A percentile compares a stretch with the other conserved stretches of the same genome.
These are phyloP conservation scores for Procavia capensis DNA, from an alignment of 2,113 vertebrate genomes.

Conservation along the genomic window DNA sequence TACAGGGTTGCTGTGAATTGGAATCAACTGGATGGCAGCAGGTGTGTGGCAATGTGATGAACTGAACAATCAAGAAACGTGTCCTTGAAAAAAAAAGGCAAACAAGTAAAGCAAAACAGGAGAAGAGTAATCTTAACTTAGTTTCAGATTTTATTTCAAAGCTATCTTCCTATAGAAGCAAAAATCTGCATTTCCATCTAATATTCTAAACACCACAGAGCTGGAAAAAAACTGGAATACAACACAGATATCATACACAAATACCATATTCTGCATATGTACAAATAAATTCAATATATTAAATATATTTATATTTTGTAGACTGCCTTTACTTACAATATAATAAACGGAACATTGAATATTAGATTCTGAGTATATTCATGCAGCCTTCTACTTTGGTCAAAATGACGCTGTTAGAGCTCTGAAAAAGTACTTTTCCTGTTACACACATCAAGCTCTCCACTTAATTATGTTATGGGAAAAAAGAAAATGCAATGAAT, in stretches of 20 bases:
- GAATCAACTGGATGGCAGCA: too few relatives aligned
- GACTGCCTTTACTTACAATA: constrained; percentile 70
- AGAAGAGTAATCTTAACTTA: background rate
- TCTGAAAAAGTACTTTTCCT: constrained; percentile 61
- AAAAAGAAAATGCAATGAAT: constrained; percentile 70
- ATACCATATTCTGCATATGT: constrained; percentile 74
- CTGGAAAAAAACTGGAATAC: constrained; percentile 74
- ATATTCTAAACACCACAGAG: constrained; percentile 76
- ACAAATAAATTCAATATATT: constrained; percentile 77
- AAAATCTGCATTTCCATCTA: constrained; percentile 77
- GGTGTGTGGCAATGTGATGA: too few relatives aligned
- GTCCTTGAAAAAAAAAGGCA: background rate
- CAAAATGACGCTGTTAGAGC: constrained; percentile 34
- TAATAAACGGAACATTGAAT: background rate
- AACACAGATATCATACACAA: constrained; percentile 83
- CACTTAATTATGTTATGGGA: constrained; percentile 51
- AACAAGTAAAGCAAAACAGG: constrained; percentile 26
- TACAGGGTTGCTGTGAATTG: too few relatives aligned
- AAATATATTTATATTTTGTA: constrained; percentile 69
- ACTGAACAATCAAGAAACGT: background rate
- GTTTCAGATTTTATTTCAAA: constrained; percentile 85
- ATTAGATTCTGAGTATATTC: constrained; percentile 64
- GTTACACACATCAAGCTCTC: constrained; percentile 66
- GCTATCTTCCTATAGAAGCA: constrained; percentile 74
- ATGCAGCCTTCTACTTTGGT: constrained; percentile 74